Base-by-base conservation (phyloP, 1,140 invertebrate species). In the Ganaspis sp. region DNA sequence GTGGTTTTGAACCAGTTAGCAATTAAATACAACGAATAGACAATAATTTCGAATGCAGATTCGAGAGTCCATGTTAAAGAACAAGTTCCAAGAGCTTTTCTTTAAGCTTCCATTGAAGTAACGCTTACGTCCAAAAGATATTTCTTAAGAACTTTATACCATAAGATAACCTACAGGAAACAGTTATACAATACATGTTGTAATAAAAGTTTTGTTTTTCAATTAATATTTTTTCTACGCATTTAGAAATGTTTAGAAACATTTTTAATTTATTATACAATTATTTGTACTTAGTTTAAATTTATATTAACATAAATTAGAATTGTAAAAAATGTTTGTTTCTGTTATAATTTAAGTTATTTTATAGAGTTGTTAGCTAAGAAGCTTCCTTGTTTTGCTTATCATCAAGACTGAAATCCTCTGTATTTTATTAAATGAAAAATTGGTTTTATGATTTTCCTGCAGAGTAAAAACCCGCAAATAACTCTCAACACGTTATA, bases 1-100 rank as follows among this genome's bases (percentile, higher is more conserved):
- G 42, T 90, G 8, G 84, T 89, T 5, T 49, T 91, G 17, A 74
- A 90, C 42, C 73, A 89, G 78, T 54, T 90, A 73, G 77, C 81
- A 12, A 83, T 88, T 72, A 83, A 23, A 58, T 78, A 77, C 38
- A 26, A 34, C 23, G 23, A 64, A 15, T 64, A 64, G 58, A 29
- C 12, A 15, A n/a, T 64, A 5, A 34, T 29, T 64, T 29, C 15
- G 12, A 49, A 49, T 17, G n/a, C 1, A 26, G 0, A 6, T 29
- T 29, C 15, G 15, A 64, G 29, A 26, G 15, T 9, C 19, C 45
- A 8, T n/a, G 4, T 0, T 49, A 11, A 34, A 64, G 15, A 11
- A 64, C 6, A 54, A 54, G 21, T 9, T 11, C 5, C 4, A 9
- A 8, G 8, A 34, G 1, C 12, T 34, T n/a, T 34, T 6, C 45